Base-by-base conservation (phyloP, 2,797 vertebrate species). In the Sternotherus odoratus region DNA sequence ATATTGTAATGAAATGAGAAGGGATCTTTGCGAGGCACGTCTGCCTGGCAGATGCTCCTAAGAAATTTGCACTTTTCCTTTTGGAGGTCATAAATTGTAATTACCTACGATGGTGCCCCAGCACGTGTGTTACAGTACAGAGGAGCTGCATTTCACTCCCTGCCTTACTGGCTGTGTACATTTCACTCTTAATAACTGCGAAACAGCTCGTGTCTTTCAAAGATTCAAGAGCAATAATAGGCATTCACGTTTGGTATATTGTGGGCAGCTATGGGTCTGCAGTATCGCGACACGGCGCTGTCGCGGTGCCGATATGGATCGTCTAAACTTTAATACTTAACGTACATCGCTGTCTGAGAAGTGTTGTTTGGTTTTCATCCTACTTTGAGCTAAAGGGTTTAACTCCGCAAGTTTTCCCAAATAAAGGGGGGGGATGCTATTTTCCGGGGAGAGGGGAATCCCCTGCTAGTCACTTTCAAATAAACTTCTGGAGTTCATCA, bases 1-100 rank as follows among this genome's bases (percentile, higher is more conserved):
- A 95, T 92, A 86, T 94, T 92, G 96, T 96, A 95, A 95, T 94
- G 97, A 97, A 97, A 98, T 97, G 96, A 98, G 95, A 90, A 83
- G 69, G 81, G 92, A 96, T 95, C 96, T 96, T 95, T 85, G 33
- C 92, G 87, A 78, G 92, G 97, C 98, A 98, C 97, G 98, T 94
- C 95, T 96, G 96, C 95, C 95, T 43, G 88, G 94, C 93, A 79
- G 96, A 93, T 92, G 92, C 83, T 95, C 86, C 96, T 94, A 53
- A 92, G 93, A 83, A 78, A 87, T 46, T 85, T 86, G 94, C 95
- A 36, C 95, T 96, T 95, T 95, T 89, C 94, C 94, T 89, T 95
- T 43, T 79, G 90, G 96, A 96, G 97, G 96, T 97, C 95, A 96
- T 92, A 11, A 93, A 10, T 4, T 69, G 91, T 97, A 97, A 97